These are phyloP conservation scores for Astreopora myriophthalma DNA, from an alignment of 64 coral and sea anemone species.

Conservation along the genomic window DNA sequence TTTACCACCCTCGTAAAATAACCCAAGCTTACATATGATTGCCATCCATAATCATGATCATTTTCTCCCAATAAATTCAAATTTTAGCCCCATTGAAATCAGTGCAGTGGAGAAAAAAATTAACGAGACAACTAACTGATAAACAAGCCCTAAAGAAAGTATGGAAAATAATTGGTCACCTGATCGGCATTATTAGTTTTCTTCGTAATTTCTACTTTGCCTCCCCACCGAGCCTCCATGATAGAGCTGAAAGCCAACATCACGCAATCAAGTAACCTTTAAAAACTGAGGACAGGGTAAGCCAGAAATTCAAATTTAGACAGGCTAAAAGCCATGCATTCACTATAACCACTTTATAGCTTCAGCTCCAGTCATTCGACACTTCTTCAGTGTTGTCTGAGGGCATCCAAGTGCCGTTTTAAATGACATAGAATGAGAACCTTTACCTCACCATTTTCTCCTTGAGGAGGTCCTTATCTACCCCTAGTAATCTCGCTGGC, in stretches of 20 bases:
- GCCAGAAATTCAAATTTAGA: no score
- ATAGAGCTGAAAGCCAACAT: slow-evolving; percentile 28
- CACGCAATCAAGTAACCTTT: no score
- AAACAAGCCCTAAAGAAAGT: not conserved
- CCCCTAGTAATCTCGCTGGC: slow-evolving; percentile 64
- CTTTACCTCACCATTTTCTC: slow-evolving; percentile 89
- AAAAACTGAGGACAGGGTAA: no score
- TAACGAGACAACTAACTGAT: not conserved
- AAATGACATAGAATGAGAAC: no score
- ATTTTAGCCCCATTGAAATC: not conserved
- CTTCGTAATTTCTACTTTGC: slow-evolving; percentile 91
- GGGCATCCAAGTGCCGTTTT: no score
- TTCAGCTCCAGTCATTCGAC: no score
- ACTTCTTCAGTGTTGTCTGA: no score
- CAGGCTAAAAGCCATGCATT: no score
- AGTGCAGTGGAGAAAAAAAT: not conserved
- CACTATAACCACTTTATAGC: no score
- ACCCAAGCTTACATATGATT: no score
- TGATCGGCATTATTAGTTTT: slow-evolving; percentile 93
- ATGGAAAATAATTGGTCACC: slow-evolving; percentile 19
- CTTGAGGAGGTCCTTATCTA: slow-evolving; percentile 80
- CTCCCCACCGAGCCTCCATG: slow-evolving; percentile 99
- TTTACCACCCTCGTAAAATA: no score
- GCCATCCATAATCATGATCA: no score
- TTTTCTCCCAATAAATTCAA: not conserved